A percentile compares a stretch with the other conserved stretches of the same genome.
Evolutionary conservation across 2,113 vertebrate genomes (phyloP).

Genomic region (Hydrolagus affinis): DNA sequence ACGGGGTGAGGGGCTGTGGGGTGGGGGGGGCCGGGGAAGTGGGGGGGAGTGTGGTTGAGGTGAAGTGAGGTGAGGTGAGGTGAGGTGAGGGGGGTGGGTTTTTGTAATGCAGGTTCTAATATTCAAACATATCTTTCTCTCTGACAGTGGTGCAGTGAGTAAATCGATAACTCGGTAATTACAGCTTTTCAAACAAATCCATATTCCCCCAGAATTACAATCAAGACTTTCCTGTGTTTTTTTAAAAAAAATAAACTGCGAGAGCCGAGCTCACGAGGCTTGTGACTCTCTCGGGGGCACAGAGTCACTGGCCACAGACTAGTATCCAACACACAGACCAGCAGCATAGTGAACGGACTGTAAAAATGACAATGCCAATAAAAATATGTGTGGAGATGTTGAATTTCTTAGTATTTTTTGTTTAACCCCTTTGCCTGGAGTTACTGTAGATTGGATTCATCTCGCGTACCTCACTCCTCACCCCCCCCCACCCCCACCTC

Average conservation of each 20-base stretch:
- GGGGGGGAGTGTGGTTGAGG: too few relatives aligned
- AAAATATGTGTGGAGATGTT: conserved; percentile 27
- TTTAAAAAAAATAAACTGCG: too few relatives aligned
- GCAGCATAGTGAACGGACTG: conserved; percentile 2
- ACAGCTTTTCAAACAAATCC: conserved; percentile 26
- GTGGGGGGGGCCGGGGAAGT: too few relatives aligned
- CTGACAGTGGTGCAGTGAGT: conserved; percentile 28
- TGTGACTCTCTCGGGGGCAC: neutral
- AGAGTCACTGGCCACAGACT: conserved; percentile 19
- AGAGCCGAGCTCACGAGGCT: neutral
- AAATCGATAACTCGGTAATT: conserved; percentile 36
- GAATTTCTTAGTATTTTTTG: neutral
- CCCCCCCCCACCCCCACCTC: neutral
- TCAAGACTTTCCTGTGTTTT: neutral
- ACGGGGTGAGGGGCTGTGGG: too few relatives aligned
- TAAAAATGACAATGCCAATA: conserved; percentile 23
- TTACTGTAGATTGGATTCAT: neutral
- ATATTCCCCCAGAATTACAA: conserved; percentile 2
- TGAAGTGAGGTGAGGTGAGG: too few relatives aligned
- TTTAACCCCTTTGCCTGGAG: conserved; percentile 10
- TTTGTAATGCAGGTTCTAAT: conserved; percentile 27
- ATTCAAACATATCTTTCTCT: conserved; percentile 29
- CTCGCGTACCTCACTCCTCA: neutral
- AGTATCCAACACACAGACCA: neutral
- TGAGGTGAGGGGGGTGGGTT: too few relatives aligned